These are phyloP conservation scores for Piaya cayana DNA, from an alignment of 2,113 vertebrate genomes.

Conservation along the genomic window DNA sequence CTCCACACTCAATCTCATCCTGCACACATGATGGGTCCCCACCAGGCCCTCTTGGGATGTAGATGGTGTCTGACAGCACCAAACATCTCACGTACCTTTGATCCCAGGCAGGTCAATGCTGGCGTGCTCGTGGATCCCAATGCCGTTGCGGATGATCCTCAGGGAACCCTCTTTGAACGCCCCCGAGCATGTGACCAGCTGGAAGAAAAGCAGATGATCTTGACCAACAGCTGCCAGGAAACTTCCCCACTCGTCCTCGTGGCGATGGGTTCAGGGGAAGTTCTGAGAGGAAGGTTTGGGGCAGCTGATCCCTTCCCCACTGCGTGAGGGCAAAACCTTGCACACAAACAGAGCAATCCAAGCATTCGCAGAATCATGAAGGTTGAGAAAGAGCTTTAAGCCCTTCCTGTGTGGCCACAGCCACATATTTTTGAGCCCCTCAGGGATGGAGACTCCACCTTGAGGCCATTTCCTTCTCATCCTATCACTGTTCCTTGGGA, in stretches of 20 bases:
- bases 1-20: neutral
- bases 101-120: constrained; percentile 98
- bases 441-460: no score
- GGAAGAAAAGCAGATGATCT: neutral
- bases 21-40: accelerated
- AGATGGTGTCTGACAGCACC: neutral
- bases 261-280: neutral
- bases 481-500: no score
- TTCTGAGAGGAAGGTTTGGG: neutral
- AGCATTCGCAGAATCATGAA: neutral
- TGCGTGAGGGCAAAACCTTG: neutral
- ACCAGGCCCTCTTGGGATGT: accelerated
- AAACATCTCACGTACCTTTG: constrained; percentile 81
- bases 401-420: no score
- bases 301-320: neutral
- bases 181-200: constrained; percentile 98
- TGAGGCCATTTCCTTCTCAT: no score
- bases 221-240: neutral
- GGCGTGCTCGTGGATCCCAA: constrained; percentile 97
- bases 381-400: no score
- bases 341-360: neutral
- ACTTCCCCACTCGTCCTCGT: neutral
- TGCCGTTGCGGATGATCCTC: constrained; percentile 96
- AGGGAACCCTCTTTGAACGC: constrained; percentile 98
- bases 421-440: no score